phyloP scores from a whole-genome alignment of 2,113 vertebrate species.

The Suricata suricatta region DNA sequence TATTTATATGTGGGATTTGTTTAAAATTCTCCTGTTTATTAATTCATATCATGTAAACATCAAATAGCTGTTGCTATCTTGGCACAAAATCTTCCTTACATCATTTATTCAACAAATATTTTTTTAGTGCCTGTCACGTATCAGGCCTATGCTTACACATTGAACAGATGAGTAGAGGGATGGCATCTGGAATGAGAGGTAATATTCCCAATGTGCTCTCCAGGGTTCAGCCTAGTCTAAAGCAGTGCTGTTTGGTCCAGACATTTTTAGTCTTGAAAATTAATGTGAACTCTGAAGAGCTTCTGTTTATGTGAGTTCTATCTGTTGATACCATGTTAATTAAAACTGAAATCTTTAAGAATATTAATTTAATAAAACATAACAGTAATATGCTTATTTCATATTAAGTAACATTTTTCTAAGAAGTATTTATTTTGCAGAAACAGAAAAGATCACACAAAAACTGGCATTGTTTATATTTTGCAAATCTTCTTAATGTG shows the following conservation, averaged over 20 bases:
- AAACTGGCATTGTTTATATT: background rate
- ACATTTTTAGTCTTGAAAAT: background rate
- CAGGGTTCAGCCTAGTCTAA: background rate
- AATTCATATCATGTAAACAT: background rate
- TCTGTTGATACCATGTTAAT: background rate
- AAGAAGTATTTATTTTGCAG: background rate
- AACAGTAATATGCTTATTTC: background rate
- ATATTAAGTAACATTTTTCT: background rate
- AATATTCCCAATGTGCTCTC: background rate
- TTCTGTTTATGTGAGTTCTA: background rate
- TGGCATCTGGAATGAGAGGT: background rate
- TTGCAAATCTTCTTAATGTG: background rate
- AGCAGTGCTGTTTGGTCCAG: background rate
- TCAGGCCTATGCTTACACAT: background rate
- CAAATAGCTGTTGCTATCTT: background rate
- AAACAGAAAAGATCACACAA: background rate
- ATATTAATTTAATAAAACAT: background rate
- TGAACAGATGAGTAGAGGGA: background rate
- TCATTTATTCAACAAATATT: background rate
- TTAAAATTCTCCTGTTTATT: constrained; percentile 40
- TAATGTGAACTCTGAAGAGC: background rate
- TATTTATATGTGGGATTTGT: background rate
- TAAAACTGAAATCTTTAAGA: constrained; percentile 31
- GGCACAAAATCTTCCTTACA: background rate
- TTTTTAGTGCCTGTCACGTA: background rate